Percentiles rank a stretch among this genome's conserved stretches.
phyloP scores from a whole-genome alignment of 2,888 invertebrate species.

The Sarcophaga carnaria region DNA sequence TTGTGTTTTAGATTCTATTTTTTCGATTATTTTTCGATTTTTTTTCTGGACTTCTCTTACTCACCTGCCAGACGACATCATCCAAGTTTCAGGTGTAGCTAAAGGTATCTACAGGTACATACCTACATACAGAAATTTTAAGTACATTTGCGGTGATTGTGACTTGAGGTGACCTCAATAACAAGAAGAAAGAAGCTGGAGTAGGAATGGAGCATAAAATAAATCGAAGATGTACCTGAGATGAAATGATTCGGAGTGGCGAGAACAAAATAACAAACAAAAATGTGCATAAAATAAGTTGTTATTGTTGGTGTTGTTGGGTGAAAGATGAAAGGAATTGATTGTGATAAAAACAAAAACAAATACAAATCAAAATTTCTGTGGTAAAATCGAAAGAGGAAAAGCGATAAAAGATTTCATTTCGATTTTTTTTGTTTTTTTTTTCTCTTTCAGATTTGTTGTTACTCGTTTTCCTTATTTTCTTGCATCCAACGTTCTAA shows the following conservation, averaged over 20 bases:
- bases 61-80: constrained; percentile 37
- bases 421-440: neutral
- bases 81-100: neutral
- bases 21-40: neutral
- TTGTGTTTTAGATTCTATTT: constrained; percentile 43
- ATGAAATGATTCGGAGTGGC: constrained; percentile 29
- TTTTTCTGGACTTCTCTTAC: constrained; percentile 36
- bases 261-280: neutral
- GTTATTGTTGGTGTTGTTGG: constrained; percentile 36
- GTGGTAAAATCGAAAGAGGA: constrained; percentile 41
- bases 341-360: constrained; percentile 36
- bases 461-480: neutral
- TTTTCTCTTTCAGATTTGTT: neutral
- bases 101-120: neutral
- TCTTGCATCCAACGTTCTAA: neutral
- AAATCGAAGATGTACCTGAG: constrained; percentile 43
- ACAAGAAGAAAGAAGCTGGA: neutral
- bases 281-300: constrained; percentile 61
- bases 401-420: constrained; percentile 41
- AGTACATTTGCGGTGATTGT: constrained; percentile 48
- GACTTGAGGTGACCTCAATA: constrained; percentile 60
- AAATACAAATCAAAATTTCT: constrained; percentile 61
- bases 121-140: constrained; percentile 4
- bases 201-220: neutral
- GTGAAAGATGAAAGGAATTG: constrained; percentile 45